phyloP scores from a whole-genome alignment of 2,113 vertebrate species.

The Eptesicus fuscus region DNA sequence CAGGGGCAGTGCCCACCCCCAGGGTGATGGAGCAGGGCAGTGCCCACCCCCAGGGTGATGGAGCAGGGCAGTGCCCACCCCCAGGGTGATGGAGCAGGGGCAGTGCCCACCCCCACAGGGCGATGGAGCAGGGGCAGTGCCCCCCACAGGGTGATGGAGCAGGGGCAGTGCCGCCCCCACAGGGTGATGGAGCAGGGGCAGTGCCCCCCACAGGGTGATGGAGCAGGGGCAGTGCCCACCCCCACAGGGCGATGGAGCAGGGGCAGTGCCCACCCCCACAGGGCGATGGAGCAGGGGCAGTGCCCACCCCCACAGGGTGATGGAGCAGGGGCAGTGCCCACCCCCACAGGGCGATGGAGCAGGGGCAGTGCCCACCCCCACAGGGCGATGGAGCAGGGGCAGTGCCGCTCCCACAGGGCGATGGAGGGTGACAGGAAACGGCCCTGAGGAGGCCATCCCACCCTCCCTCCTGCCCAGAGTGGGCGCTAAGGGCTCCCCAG shows the following conservation, averaged over 20 bases:
- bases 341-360: neutral
- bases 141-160: no score
- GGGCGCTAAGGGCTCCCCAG: neutral
- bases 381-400: neutral
- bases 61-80: neutral
- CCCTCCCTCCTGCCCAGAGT: neutral
- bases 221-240: no score
- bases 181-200: neutral
- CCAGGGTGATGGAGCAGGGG: neutral
- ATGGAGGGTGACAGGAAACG: neutral
- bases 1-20: neutral
- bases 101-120: neutral
- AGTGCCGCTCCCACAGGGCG: fast-evolving
- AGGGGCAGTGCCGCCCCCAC: neutral
- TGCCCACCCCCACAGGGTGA: no score
- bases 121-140: neutral
- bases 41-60: no score
- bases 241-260: neutral
- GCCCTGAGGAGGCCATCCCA: neutral
- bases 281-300: no score
- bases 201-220: no score
- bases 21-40: no score
- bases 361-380: neutral
- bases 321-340: neutral
- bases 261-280: fast-evolving